Evolutionary conservation across 2,888 invertebrate genomes (phyloP).

Genomic region (Bellardia pandia): DNA sequence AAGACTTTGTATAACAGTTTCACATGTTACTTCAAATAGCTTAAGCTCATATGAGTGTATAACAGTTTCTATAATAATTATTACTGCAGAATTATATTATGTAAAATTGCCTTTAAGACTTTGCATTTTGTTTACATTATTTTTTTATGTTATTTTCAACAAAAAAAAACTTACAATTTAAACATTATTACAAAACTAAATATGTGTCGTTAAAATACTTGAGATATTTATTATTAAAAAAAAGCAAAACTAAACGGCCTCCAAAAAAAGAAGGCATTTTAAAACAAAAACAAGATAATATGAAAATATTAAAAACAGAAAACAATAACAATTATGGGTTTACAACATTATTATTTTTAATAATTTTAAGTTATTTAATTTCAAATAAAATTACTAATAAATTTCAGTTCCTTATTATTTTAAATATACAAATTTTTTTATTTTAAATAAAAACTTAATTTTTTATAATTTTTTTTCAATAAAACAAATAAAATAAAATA

Average conservation of each 20-base stretch:
- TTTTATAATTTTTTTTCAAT: constrained; percentile 45
- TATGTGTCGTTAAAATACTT: constrained; percentile 65
- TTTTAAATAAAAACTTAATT: constrained; percentile 10
- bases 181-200: background rate
- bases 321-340: background rate
- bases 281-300: constrained; percentile 5
- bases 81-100: background rate
- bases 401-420: constrained; percentile 69
- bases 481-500: constrained; percentile 26
- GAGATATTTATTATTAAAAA: constrained; percentile 51
- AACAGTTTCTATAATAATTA: background rate
- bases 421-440: constrained; percentile 20
- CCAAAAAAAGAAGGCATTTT: constrained; percentile 58
- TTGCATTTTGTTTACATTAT: constrained; percentile 53
- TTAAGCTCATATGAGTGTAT: background rate
- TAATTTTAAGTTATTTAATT: constrained; percentile 33
- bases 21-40: too few species aligned
- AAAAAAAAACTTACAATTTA: constrained; percentile 35
- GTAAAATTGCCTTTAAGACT: background rate
- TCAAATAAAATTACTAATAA: constrained; percentile 6
- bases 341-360: background rate
- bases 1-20: too few species aligned
- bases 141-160: constrained; percentile 4
- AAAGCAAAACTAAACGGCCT: constrained; percentile 43
- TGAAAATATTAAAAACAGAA: background rate